Evolutionary conservation across 2,888 invertebrate genomes (phyloP), one percentile per base, ranked within the genome.

Genomic region (Vandiemenella viatica): DNA sequence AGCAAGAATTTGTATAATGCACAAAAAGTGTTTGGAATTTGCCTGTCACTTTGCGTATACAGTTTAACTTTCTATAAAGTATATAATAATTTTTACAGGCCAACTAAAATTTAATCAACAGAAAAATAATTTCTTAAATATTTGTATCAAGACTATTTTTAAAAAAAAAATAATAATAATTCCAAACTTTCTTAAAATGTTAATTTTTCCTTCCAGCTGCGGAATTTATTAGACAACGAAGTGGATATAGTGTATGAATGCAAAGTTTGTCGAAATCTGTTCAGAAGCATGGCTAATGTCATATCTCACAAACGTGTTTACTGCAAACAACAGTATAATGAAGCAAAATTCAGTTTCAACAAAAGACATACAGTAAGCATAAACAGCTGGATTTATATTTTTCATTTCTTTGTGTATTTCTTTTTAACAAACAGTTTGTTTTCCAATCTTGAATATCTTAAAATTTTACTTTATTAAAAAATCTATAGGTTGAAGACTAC

Each of bases 221-320:
- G 79, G 57, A 73, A 77, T 57, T 69, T 89, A 46, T 70, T 93
- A 26, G 70, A 79, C 23, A 76, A 82, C 61, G 92, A 93, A 69
- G 91, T 91, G 73, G 86, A 88, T 64, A 67, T 91, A 50, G 75
- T 93, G 58, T 85, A 87, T 66, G 93, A 93, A 66, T 93, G 93
- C 66, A 82, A 82, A 65, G 77, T 84, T 17, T 93, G 93, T 62
- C 75, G 83, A 26, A 87, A 82, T 61, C 73, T 93, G 60, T 92
- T 89, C 64, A 76, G 92, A 57, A 87, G 87, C 63, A 69, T 92
- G 55, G 81, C 83, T 15, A 91, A 92, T 68, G 88, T 91, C 62
- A 76, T 92, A 57, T 80, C 87, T 26, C 93, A 93, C 64, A 93
- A 93, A 67, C 74, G 90, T 51, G 76, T 79, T 37, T 92, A 83